A percentile compares a stretch with the other conserved stretches of the same genome.
Evolutionary conservation across 2,113 vertebrate genomes (phyloP).

Genomic region (Barbus barbus): DNA sequence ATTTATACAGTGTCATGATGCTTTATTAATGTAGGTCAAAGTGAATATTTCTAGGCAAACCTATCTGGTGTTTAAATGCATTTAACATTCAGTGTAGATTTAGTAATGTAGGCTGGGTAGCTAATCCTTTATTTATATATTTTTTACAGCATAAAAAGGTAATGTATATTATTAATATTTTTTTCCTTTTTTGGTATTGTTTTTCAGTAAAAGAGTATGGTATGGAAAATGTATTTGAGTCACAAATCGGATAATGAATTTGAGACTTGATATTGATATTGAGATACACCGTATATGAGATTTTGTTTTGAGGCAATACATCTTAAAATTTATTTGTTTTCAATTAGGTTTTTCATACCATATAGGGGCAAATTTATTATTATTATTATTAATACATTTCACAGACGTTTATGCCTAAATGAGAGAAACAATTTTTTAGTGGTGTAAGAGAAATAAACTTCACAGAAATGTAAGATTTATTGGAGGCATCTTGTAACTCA

Average conservation of each 20-base stretch:
- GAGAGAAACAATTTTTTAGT: background rate
- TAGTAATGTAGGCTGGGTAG: background rate
- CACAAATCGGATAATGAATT: background rate
- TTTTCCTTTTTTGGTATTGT: background rate
- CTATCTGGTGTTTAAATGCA: background rate
- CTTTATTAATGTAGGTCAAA: background rate
- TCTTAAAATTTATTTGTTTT: too few species aligned
- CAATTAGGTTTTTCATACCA: background rate
- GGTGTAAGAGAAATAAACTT: background rate
- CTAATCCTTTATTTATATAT: too few species aligned
- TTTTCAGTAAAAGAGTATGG: background rate
- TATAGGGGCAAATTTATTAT: background rate
- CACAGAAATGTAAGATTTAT: background rate
- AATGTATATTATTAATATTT: too few species aligned
- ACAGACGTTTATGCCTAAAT: background rate
- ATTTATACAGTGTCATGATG: background rate
- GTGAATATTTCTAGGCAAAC: too few species aligned
- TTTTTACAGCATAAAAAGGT: too few species aligned
- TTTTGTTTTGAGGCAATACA: background rate
- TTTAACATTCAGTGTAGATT: background rate
- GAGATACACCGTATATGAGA: background rate
- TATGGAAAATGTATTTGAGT: background rate
- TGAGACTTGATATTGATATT: background rate
- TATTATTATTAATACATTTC: background rate
- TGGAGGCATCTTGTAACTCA: background rate